Percentiles rank a stretch among this genome's conserved stretches.
Evolutionary conservation across 2,797 vertebrate genomes (phyloP).

Genomic region (Pristis pectinata): DNA sequence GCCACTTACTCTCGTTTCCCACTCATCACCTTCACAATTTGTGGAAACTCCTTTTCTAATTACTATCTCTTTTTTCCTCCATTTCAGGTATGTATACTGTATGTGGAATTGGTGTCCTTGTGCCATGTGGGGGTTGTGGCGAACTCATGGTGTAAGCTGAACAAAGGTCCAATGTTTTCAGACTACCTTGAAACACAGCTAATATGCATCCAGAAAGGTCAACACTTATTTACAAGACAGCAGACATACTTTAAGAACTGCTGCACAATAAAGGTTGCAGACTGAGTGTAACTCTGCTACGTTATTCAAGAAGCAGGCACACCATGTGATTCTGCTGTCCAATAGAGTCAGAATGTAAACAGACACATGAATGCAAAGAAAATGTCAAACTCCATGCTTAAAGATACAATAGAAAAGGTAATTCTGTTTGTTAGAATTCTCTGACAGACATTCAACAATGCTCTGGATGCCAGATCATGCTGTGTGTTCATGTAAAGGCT

Average conservation of each 20-base stretch:
- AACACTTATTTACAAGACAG: no score
- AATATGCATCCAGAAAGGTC: no score
- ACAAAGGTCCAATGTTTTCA: not conserved
- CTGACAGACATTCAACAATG: not conserved
- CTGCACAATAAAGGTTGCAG: no score
- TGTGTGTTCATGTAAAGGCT: not conserved
- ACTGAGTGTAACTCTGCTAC: no score
- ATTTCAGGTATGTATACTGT: not conserved
- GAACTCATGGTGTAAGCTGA: no score
- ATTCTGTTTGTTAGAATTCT: not conserved
- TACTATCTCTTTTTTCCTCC: not conserved
- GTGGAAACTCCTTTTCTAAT: conserved; percentile 12
- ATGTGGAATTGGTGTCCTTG: not conserved
- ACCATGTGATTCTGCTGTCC: no score
- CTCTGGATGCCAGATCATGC: not conserved
- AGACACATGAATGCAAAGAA: no score
- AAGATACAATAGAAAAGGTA: not conserved
- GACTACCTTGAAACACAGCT: no score
- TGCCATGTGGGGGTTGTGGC: not conserved
- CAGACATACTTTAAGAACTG: no score
- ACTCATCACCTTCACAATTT: not conserved
- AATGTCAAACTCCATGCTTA: no score
- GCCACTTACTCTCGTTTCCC: not conserved
- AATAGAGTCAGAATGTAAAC: no score
- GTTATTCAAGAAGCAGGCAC: no score